Percentiles rank a stretch among this genome's conserved stretches.
These are phyloP conservation scores for Lichenostomus cassidix DNA, from an alignment of 2,113 vertebrate species.

Conservation along the genomic window DNA sequence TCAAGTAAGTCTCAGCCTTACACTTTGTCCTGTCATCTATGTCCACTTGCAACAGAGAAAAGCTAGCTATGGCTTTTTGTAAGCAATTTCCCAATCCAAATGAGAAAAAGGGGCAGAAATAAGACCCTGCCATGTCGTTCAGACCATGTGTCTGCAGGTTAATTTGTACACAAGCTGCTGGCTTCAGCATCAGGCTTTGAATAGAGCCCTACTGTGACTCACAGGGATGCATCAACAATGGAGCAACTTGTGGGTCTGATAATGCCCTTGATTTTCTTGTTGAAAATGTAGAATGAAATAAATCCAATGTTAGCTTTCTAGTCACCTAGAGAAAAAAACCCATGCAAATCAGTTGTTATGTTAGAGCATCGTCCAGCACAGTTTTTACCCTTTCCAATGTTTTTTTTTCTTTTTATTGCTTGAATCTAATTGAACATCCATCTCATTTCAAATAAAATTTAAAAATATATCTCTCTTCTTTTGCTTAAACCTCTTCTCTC, in stretches of 20 bases:
- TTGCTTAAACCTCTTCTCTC: conserved; percentile 38
- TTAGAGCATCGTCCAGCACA: neutral
- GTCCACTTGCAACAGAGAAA: neutral
- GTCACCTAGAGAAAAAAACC: neutral
- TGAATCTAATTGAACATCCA: conserved; percentile 58
- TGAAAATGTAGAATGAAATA: neutral
- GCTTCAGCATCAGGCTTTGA: rapidly evolving
- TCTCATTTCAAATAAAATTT: conserved; percentile 51
- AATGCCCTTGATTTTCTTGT: neutral
- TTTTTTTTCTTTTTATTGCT: conserved; percentile 12
- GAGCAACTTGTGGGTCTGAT: neutral
- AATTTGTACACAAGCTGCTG: neutral
- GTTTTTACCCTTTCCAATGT: conserved; percentile 23
- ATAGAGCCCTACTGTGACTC: neutral
- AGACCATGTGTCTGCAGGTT: neutral
- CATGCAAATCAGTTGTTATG: neutral
- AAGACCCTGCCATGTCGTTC: neutral
- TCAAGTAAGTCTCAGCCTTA: neutral
- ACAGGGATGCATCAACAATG: neutral
- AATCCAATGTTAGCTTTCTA: neutral
- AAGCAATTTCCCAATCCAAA: neutral
- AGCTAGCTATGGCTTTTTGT: neutral
- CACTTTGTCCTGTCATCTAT: neutral
- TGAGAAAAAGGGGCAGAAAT: neutral
- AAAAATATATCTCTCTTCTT: conserved; percentile 20